These are phyloP conservation scores for Onthophagus sagittarius DNA, from an alignment of 2,888 invertebrate genomes.

Conservation along the genomic window DNA sequence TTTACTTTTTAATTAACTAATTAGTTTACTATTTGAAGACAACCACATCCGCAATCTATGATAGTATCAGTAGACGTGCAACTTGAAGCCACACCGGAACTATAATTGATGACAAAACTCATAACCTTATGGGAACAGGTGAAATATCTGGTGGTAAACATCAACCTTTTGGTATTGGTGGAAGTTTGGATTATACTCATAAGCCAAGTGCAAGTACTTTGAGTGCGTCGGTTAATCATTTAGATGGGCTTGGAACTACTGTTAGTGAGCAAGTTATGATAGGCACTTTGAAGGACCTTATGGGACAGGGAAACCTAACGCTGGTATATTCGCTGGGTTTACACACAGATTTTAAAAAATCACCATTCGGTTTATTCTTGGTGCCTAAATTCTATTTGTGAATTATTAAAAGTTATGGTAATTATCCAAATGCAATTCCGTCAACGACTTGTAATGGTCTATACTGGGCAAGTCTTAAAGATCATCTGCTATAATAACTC, in stretches of 20 bases:
- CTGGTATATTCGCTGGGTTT: conserved; percentile 24
- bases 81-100: conserved; percentile 23
- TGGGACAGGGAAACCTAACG: conserved; percentile 28
- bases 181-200: conserved; percentile 28
- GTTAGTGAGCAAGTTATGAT: conserved; percentile 24
- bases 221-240: conserved; percentile 17
- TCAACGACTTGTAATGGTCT: too few species aligned
- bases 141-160: conserved; percentile 23
- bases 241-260: conserved; percentile 21
- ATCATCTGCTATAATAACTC: too few species aligned
- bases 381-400: too few species aligned
- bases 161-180: conserved; percentile 24
- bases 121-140: conserved; percentile 25
- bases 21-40: conserved; percentile 10
- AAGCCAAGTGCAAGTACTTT: conserved; percentile 26
- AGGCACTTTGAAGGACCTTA: conserved; percentile 28
- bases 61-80: neutral
- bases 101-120: conserved; percentile 25
- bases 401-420: too few species aligned
- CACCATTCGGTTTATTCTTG: too few species aligned
- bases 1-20: neutral
- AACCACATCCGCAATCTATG: conserved; percentile 7
- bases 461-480: too few species aligned
- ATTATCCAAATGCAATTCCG: too few species aligned
- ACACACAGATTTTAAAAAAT: conserved; percentile 24